Base-by-base conservation (phyloP, 1,140 invertebrate species). In the Melanaphis sacchari region DNA sequence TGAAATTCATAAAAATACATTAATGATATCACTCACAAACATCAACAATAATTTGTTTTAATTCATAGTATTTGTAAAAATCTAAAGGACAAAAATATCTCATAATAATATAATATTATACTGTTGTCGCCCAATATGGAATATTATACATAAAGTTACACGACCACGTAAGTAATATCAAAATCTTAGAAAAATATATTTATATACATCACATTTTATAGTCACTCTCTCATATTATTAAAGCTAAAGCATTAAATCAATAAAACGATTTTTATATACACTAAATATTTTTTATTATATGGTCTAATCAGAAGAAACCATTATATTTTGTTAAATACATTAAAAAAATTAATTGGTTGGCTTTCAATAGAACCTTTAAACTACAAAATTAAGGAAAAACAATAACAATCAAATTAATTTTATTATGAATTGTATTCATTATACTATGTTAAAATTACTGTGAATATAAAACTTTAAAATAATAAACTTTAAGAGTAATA, bases 1-100 rank as follows among this genome's bases (percentile, higher is more conserved):
- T 94, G 93, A n/a, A 76, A 76, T 6, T 43, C 24, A 43, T 1
- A 22, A 9, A 40, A 82, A 82, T 82, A 15, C 46, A 38, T 36
- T n/a, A 76, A 9, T 7, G 31, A n/a, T 18, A n/a, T 2, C 31
- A n/a, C n/a, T n/a, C n/a, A n/a, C 15, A 15, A n/a, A 18, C 9
- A 76, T 76, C 59, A n/a, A 76, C n/a, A 76, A 18, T 15, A 1
- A 36, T n/a, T 76, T 5, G n/a, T n/a, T 66, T 66, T n/a, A n/a
- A n/a, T n/a, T 2, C 2, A 31, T 6, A 59, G 7, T 59, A 59
- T 59, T n/a, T n/a, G 0, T n/a, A 1, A 76, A 66, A 76, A 18
- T 76, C 15, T 15, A 6, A n/a, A n/a, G n/a, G 4, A 76, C 15
- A 18, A 76, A n/a, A 76, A 76, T 66, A 18, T n/a, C 31, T 76